Evolutionary conservation across 2,113 vertebrate species (phyloP).

Genomic region (Chionomys nivalis): DNA sequence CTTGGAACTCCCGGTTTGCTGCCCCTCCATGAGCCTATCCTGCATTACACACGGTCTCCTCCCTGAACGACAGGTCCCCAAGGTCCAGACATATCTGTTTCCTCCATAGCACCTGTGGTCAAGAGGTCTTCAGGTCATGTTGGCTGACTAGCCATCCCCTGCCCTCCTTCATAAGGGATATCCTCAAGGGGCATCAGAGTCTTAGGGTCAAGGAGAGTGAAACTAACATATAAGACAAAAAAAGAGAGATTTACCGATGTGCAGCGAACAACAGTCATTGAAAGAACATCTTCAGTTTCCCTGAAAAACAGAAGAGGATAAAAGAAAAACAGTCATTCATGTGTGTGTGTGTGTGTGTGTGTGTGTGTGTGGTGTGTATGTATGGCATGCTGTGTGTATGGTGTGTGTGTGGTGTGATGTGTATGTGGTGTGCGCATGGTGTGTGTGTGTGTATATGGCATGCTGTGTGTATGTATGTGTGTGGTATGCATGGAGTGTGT

Average conservation of each 20-base stretch:
- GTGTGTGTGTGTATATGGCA: not conserved
- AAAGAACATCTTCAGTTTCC: conserved; percentile 91
- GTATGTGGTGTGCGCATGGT: no score
- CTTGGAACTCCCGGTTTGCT: not conserved
- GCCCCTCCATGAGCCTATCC: not conserved
- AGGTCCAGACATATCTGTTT: not conserved
- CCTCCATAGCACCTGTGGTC: accelerated
- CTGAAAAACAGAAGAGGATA: conserved; percentile 81
- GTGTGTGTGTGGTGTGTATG: not conserved
- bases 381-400: not conserved
- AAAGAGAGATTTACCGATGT: conserved; percentile 87
- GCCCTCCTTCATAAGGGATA: not conserved
- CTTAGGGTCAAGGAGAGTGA: not conserved
- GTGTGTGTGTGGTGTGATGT: not conserved
- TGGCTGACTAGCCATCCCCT: not conserved
- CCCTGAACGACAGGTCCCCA: not conserved
- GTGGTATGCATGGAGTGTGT: not conserved
- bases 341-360: not conserved
- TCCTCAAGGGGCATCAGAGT: not conserved
- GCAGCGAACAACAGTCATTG: conserved; percentile 91
- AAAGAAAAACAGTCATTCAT: not conserved
- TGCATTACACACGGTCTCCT: not conserved
- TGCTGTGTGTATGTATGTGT: not conserved
- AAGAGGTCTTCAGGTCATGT: not conserved
- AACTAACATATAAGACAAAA: conserved; percentile 36